Evolutionary conservation across 2,113 vertebrate species (phyloP).

Genomic region (Holacanthus passer): DNA sequence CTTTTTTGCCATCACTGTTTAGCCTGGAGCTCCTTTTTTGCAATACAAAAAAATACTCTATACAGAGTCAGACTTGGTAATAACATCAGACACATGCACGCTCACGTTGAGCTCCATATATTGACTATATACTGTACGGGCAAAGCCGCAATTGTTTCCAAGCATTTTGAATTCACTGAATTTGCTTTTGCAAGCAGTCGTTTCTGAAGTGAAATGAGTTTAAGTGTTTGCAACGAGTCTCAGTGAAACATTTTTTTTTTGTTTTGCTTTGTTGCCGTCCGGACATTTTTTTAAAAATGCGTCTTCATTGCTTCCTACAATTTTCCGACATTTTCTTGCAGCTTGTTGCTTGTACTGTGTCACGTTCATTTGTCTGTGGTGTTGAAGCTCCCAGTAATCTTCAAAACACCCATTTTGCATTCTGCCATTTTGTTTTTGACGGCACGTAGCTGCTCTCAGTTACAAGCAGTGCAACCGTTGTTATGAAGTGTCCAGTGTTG

Average conservation of each 20-base stretch:
- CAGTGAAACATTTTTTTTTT: neutral
- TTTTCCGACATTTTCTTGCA: too few relatives aligned
- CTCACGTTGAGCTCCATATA: neutral
- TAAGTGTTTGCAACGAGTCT: neutral
- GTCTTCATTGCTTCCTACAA: too few relatives aligned
- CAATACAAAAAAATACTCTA: neutral
- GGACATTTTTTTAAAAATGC: too few relatives aligned
- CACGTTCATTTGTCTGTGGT: neutral
- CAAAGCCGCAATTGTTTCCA: neutral
- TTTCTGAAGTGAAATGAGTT: slow-evolving; percentile 10
- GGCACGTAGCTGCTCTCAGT: neutral
- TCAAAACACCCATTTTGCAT: neutral
- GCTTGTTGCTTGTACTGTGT: neutral
- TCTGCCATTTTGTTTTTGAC: neutral
- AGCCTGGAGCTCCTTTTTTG: slow-evolving; percentile 9
- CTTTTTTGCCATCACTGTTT: slow-evolving; percentile 16
- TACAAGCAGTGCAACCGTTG: neutral
- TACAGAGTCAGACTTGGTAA: neutral
- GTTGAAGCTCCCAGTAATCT: neutral
- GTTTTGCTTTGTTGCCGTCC: neutral
- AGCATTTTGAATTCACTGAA: neutral
- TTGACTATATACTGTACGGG: neutral
- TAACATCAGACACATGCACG: neutral
- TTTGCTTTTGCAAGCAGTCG: neutral
- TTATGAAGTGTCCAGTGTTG: neutral